Percentiles rank a stretch among this genome's conserved stretches.
These are phyloP conservation scores for Hoplodrina ambigua DNA, from an alignment of 2,888 invertebrate species.

Conservation along the genomic window DNA sequence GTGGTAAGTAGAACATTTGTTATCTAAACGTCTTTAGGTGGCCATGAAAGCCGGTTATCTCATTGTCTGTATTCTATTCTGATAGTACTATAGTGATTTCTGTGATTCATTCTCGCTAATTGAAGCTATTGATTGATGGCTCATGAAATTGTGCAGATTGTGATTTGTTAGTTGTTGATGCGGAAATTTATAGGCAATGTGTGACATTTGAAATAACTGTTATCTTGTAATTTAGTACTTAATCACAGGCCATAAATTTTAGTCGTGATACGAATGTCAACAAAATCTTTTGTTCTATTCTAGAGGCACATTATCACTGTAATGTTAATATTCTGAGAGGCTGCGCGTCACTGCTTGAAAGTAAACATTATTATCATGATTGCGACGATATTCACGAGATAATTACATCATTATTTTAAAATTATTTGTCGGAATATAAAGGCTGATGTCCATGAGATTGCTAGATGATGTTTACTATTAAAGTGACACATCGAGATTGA, in stretches of 20 bases:
- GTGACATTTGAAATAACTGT: conserved; percentile 6
- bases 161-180: background rate
- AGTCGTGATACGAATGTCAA: conserved; percentile 37
- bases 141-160: conserved; percentile 9
- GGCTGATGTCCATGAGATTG: background rate
- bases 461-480: background rate
- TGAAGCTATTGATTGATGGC: conserved; percentile 41
- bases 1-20: conserved; percentile 89
- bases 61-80: conserved; percentile 32
- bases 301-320: conserved; percentile 30
- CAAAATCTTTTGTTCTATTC: conserved; percentile 24
- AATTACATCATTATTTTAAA: conserved; percentile 52
- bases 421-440: conserved; percentile 21
- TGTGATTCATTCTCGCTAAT: conserved; percentile 50
- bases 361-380: conserved; percentile 60
- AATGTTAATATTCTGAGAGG: conserved; percentile 40
- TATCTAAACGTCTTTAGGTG: conserved; percentile 44
- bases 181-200: background rate
- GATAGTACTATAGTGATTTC: conserved; percentile 19
- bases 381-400: conserved; percentile 38
- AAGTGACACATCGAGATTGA: background rate
- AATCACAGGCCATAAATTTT: conserved; percentile 30
- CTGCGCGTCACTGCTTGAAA: conserved; percentile 44
- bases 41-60: conserved; percentile 56
- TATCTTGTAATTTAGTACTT: conserved; percentile 10